These are phyloP conservation scores for Epinephelus lanceolatus DNA, from an alignment of 2,113 vertebrate species.

Conservation along the genomic window DNA sequence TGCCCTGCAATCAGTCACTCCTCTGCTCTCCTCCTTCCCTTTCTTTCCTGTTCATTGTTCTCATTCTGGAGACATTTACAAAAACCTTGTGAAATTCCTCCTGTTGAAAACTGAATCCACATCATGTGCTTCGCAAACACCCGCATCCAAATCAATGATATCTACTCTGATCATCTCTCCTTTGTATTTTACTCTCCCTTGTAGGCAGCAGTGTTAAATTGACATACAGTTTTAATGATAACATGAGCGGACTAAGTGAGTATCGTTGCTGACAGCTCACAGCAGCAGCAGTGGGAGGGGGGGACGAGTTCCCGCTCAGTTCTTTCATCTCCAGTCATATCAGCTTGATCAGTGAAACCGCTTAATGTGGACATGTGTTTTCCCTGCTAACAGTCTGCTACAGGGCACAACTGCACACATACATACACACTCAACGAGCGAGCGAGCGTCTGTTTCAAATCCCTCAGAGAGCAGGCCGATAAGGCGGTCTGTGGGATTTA, in stretches of 20 bases:
- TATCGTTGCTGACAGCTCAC: constrained; percentile 55
- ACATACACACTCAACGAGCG: constrained; percentile 28
- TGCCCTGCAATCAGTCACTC: constrained; percentile 76
- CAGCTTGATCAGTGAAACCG: constrained; percentile 67
- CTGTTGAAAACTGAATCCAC: constrained; percentile 57
- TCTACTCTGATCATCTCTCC: constrained; percentile 19
- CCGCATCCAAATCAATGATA: constrained; percentile 35
- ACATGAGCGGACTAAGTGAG: constrained; percentile 23
- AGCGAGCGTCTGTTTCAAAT: constrained; percentile 65
- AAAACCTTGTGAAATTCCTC: constrained; percentile 36
- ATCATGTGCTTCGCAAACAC: constrained; percentile 47
- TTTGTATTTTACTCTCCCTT: constrained; percentile 18
- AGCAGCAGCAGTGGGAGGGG: constrained; percentile 14
- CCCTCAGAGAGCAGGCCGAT: constrained; percentile 40
- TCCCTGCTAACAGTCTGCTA: constrained; percentile 50
- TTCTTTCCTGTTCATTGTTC: constrained; percentile 53
- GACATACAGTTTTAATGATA: constrained; percentile 45
- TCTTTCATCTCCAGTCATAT: constrained; percentile 70
- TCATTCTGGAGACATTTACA: constrained; percentile 39
- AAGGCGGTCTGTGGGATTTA: constrained; percentile 50
- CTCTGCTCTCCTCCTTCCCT: constrained; percentile 41
- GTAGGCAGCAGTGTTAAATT: constrained; percentile 37
- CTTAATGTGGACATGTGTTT: constrained; percentile 74
- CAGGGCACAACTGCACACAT: constrained; percentile 47
- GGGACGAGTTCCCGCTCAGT: constrained; percentile 1